A percentile compares a stretch with the other conserved stretches of the same genome.
phyloP scores from a whole-genome alignment of 2,797 vertebrate species.

The Nannoperca obscura region DNA sequence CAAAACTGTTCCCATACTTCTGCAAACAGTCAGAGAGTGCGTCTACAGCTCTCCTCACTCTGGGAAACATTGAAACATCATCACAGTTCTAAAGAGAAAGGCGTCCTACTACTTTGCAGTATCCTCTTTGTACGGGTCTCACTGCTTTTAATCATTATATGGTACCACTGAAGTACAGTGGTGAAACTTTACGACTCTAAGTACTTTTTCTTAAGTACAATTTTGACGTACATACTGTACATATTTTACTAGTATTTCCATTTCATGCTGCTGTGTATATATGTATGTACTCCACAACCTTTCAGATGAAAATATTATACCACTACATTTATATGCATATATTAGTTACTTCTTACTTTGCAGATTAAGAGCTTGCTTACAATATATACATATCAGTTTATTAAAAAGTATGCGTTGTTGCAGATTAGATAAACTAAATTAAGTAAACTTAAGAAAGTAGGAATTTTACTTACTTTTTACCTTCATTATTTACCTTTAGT shows the following conservation, averaged over 20 bases:
- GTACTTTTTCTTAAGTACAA: neutral
- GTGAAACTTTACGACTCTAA: neutral
- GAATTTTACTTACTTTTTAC: neutral
- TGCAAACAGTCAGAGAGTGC: neutral
- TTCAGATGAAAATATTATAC: neutral
- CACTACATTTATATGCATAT: neutral
- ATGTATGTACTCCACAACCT: neutral
- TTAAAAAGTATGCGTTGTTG: neutral
- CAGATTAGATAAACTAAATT: neutral
- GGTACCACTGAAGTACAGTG: neutral
- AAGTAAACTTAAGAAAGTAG: neutral
- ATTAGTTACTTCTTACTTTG: neutral
- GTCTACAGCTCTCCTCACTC: neutral
- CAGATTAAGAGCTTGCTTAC: neutral
- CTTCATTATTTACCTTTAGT: slow-evolving; percentile 5
- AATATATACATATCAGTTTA: neutral
- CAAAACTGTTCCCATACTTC: neutral
- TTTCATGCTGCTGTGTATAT: neutral
- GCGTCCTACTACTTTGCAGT: neutral
- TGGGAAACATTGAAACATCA: neutral
- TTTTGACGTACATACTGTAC: neutral
- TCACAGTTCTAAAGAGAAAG: neutral
- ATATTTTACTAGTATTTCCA: neutral
- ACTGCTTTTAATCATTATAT: neutral
- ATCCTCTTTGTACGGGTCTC: neutral